Evolutionary conservation across 2,797 vertebrate genomes (phyloP), one percentile per base, ranked within the genome.

Genomic region (Sternarchorhynchus goeldii): DNA sequence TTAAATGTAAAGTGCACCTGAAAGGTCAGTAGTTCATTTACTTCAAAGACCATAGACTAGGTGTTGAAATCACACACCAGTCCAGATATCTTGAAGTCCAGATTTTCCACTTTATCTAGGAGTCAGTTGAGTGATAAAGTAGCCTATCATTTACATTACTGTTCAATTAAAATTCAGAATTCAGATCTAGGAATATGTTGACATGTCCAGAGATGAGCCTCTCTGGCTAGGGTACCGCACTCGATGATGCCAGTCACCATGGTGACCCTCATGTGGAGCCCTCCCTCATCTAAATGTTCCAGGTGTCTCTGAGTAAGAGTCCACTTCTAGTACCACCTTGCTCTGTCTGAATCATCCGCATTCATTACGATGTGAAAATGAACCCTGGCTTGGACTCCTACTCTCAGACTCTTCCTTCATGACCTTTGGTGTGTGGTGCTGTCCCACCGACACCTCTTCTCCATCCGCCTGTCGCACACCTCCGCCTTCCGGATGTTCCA

Each of bases 401-500:
- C 12, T 59, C 56, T 72, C 31, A 58, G 56, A 72, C 56, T 20
- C n/a, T 6, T 39, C 31, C 29, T 74, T 41, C 21, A 12, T 77
- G 67, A 45, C 76, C 53, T 50, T 58, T 63, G 39, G 20, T 68
- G 63, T 39, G 72, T 36, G 67, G 55, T 58, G n/a, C 58, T 65
- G 14, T 63, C 25, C 67, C 41, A 62, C 17, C 67, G 62, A 8
- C 64, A 68, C 16, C 32, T 58, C 21, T 77, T 36, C 57, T 17
- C n/a, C 4, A 29, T 32, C 21, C n/a, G 36, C 18, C n/a, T 75
- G 45, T 55, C 25, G 16, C 31, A 53, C 2, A 36, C 36, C 65
- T 21, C 65, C 45, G 64, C 10, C 32, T 29, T 8, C 50, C 2
- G 18, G 18, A 36, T 72, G 36, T 75, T 32, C 79, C 68, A 76